Evolutionary conservation across 2,888 invertebrate species (phyloP), one percentile per base, ranked within the genome.

Genomic region (Pyralis farinalis): DNA sequence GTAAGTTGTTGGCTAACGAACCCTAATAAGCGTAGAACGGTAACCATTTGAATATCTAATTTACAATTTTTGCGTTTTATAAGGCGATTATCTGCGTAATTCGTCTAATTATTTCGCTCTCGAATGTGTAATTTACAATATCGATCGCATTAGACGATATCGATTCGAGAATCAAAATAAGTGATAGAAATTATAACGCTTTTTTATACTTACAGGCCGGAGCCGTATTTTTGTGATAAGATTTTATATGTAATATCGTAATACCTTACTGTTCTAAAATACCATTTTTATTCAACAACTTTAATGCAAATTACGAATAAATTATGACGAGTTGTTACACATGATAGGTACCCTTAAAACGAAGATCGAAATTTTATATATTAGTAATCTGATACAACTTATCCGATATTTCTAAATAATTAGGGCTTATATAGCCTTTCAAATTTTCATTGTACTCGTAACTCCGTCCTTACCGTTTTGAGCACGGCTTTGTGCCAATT

Each of bases 1-100:
- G 6, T 30, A 31, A 12, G 12, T 32, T 38, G 12, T 27, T 28
- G 10, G 2, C 7, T 32, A 25, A 34, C 33, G 36, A 35, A 36
- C 22, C 12, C 12, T 10, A 38, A 12, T 21, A 30, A n/a, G 46
- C 47, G 63, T 61, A 60, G 63, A 59, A 53, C 27, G 53, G 44
- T 71, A 74, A 81, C 80, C 77, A 69, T 72, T 71, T 74, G 79
- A 85, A 79, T 75, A 75, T 58, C 77, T 78, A 77, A 84, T 84
- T 86, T 79, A 67, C 54, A 56, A 65, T 61, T 69, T 73, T 77
- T 81, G 72, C 51, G 49, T 57, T 60, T 51, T 54, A 47, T 75
- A 80, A 83, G 78, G 65, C 72, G 84, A 79, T 84, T 84, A 76
- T 49, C 53, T 51, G 58, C 55, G 65, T 74, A 77, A 85, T 82